These are phyloP conservation scores for Pedionomus torquatus DNA, from an alignment of 2,113 vertebrate species.

Conservation along the genomic window DNA sequence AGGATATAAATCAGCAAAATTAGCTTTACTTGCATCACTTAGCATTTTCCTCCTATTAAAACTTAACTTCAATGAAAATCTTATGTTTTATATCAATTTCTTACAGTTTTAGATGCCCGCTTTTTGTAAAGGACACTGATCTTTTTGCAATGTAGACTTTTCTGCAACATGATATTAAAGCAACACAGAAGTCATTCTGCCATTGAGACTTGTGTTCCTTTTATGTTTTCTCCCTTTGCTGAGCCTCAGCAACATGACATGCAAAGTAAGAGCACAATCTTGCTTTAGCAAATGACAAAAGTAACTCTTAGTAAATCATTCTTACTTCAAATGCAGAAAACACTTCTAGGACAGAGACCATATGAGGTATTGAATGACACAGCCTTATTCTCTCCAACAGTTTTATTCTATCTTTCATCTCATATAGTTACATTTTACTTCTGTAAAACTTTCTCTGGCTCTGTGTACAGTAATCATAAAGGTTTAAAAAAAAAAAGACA, in stretches of 20 bases:
- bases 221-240: not conserved
- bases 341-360: not conserved
- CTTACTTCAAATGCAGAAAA: not conserved
- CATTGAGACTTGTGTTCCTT: not conserved
- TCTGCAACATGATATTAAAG: not conserved
- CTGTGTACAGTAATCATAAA: not conserved
- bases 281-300: not conserved
- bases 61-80: not conserved
- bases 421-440: not conserved
- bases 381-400: not conserved
- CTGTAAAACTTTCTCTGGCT: not conserved
- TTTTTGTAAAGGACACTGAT: not conserved
- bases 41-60: not conserved
- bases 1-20: not conserved
- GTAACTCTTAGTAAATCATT: not conserved
- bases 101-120: not conserved
- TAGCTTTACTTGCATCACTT: not conserved
- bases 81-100: not conserved
- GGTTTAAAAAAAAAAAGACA: not conserved
- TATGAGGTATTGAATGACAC: not conserved
- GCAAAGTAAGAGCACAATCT: not conserved
- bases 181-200: not conserved
- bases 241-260: not conserved
- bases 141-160: not conserved
- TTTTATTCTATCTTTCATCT: slow-evolving; percentile 5